A percentile compares a stretch with the other conserved stretches of the same genome.
phyloP scores from a whole-genome alignment of 2,797 vertebrate genomes.

The Peromyscus aztecus region DNA sequence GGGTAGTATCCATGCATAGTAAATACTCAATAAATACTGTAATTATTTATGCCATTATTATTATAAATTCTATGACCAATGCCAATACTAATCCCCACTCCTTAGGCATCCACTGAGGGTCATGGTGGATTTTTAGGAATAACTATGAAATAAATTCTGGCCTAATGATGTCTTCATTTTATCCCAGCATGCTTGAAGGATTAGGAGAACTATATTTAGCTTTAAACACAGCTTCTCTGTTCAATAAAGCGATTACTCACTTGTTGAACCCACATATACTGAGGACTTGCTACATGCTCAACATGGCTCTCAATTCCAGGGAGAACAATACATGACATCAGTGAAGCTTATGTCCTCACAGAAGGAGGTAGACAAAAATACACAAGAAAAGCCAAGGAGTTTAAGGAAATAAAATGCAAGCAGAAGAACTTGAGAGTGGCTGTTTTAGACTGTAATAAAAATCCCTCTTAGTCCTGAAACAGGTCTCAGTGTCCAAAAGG shows the following conservation, averaged over 20 bases:
- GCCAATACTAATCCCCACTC: background rate
- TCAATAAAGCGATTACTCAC: background rate
- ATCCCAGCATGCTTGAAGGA: background rate
- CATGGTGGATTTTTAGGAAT: background rate
- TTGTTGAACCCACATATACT: background rate
- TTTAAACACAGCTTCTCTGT: background rate
- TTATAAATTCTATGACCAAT: background rate
- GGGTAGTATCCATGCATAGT: background rate
- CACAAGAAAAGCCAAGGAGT: background rate
- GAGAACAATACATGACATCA: background rate
- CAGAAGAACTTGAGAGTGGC: background rate
- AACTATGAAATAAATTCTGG: constrained; percentile 5
- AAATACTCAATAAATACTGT: background rate
- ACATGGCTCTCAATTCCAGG: background rate
- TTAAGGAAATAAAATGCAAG: constrained; percentile 42
- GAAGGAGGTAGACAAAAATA: background rate
- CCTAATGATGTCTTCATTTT: background rate
- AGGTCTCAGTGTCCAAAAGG: background rate
- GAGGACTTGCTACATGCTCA: background rate
- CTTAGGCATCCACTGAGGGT: background rate
- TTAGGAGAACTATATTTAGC: background rate
- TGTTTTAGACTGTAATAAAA: constrained; percentile 21
- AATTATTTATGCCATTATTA: background rate
- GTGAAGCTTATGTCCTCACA: background rate
- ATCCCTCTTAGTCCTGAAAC: constrained; percentile 16